Evolutionary conservation across 2,888 invertebrate genomes (phyloP).

Genomic region (Cantharis rufa): DNA sequence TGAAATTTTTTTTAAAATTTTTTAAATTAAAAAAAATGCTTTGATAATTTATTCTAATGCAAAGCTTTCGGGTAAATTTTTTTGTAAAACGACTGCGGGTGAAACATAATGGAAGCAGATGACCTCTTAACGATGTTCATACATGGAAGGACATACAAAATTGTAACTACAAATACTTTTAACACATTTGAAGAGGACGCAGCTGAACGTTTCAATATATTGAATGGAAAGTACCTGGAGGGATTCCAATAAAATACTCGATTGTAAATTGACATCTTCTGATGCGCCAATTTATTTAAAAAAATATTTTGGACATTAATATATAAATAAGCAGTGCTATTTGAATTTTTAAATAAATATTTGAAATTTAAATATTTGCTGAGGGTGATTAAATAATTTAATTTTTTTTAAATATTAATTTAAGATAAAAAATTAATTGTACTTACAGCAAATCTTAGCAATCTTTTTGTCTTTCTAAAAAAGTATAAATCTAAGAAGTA

Average conservation of each 20-base stretch:
- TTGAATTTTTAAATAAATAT: not conserved
- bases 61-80: not conserved
- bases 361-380: too few relatives aligned
- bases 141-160: not conserved
- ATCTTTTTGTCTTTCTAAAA: not conserved
- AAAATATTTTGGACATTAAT: not conserved
- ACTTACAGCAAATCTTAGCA: not conserved
- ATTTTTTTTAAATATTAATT: not conserved
- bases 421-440: not conserved
- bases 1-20: too few relatives aligned
- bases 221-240: not conserved
- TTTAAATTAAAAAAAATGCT: too few relatives aligned
- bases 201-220: not conserved
- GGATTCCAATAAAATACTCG: not conserved
- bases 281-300: not conserved
- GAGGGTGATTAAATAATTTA: too few relatives aligned
- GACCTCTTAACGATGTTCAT: not conserved
- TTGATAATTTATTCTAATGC: not conserved
- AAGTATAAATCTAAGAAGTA: not conserved
- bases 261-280: not conserved
- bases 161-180: not conserved
- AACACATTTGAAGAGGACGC: not conserved
- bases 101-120: not conserved
- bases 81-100: not conserved
- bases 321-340: not conserved